Conservation (phyloP, 92 coral and sea anemone species). For the Bergia puertoricense region DNA sequence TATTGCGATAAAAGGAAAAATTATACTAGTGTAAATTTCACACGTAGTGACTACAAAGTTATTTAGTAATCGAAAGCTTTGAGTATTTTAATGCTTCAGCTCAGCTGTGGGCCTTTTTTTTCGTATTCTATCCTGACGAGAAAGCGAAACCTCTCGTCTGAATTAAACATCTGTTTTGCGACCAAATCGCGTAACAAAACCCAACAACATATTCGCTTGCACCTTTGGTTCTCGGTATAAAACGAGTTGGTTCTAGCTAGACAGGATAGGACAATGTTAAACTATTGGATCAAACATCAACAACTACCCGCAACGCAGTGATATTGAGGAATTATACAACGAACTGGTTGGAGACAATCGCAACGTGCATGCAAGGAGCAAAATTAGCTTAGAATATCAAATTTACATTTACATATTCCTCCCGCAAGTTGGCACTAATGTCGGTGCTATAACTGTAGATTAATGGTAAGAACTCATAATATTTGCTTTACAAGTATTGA, state of each 20-base stretch:
- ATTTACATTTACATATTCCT: not conserved
- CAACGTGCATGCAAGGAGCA: slow-evolving; percentile 6
- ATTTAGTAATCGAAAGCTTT: slow-evolving; percentile 7
- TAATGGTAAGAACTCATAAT: not conserved
- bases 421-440: not conserved
- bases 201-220: not conserved
- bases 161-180: slow-evolving; percentile 22
- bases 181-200: not conserved
- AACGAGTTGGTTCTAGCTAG: not conserved
- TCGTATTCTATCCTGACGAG: not conserved
- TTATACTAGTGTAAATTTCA: slow-evolving; percentile 2
- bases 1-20: not conserved
- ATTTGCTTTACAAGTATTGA: not conserved
- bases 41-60: not conserved
- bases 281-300: not conserved
- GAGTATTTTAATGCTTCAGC: not conserved
- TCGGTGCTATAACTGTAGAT: not conserved
- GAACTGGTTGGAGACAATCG: slow-evolving; percentile 7
- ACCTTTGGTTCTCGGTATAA: not conserved
- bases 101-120: not conserved
- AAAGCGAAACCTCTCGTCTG: not conserved
- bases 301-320: not conserved
- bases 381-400: slow-evolving; percentile 21
- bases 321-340: not conserved
- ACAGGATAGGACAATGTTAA: not conserved